Conservation (phyloP, 2,888 invertebrate species). For the Drosophila glabriapex region DNA sequence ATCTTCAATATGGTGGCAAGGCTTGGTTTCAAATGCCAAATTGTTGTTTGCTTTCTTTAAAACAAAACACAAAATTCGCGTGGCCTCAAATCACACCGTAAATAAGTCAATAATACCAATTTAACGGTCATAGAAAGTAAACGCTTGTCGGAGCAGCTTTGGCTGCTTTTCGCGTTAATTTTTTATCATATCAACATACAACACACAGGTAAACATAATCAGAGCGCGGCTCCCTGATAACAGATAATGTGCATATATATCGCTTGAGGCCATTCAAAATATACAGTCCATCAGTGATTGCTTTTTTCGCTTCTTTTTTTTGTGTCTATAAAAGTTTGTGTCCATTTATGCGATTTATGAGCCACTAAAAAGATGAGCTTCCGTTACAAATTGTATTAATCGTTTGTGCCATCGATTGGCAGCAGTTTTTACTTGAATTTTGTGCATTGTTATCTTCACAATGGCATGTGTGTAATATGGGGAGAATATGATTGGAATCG, state of each 20-base stretch:
- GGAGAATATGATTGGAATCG: conserved; percentile 57
- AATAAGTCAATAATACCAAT: conserved; percentile 74
- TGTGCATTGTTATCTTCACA: conserved; percentile 45
- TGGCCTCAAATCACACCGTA: conserved; percentile 39
- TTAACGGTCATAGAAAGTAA: conserved; percentile 63
- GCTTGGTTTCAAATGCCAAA: conserved; percentile 39
- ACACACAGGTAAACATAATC: conserved; percentile 45
- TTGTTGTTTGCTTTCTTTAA: conserved; percentile 16
- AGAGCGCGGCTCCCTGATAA: conserved; percentile 49
- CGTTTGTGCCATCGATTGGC: conserved; percentile 25
- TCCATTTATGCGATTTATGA: background rate
- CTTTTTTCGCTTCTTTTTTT: background rate
- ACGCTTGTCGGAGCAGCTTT: conserved; percentile 23
- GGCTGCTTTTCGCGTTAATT: conserved; percentile 17
- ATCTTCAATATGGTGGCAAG: conserved; percentile 45
- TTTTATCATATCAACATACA: conserved; percentile 56
- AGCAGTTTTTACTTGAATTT: conserved; percentile 37
- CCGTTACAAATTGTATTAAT: conserved; percentile 46
- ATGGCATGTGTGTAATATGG: conserved; percentile 22
- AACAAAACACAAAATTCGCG: conserved; percentile 14
- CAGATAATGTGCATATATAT: conserved; percentile 49
- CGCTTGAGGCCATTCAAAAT: conserved; percentile 8
- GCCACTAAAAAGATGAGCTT: conserved; percentile 28
- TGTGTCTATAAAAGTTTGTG: conserved; percentile 1
- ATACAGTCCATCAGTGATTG: conserved; percentile 22